phyloP scores from a whole-genome alignment of 2,888 invertebrate species.

The Thyatira batis region DNA sequence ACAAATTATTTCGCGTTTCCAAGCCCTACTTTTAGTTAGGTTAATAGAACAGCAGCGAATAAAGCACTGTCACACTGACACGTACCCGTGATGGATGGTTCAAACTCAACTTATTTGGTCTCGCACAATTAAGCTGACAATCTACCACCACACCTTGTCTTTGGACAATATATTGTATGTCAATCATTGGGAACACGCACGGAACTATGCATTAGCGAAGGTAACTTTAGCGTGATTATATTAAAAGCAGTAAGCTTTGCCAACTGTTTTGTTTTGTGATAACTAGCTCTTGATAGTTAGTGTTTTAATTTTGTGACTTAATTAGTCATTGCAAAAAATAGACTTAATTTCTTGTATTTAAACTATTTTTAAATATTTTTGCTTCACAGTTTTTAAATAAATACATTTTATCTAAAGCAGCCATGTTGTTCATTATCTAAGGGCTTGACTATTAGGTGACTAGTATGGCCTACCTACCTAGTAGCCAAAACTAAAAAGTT shows the following conservation, averaged over 20 bases:
- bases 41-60: conserved; percentile 61
- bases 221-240: background rate
- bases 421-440: too few relatives aligned
- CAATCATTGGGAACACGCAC: conserved; percentile 63
- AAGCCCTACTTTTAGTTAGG: conserved; percentile 59
- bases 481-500: too few relatives aligned
- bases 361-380: too few relatives aligned
- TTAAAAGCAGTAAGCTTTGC: background rate
- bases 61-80: conserved; percentile 55
- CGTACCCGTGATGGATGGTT: conserved; percentile 65
- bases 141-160: conserved; percentile 68
- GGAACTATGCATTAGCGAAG: conserved; percentile 51
- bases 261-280: background rate
- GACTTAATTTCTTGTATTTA: too few relatives aligned
- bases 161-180: conserved; percentile 71
- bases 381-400: too few relatives aligned
- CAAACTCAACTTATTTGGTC: conserved; percentile 59
- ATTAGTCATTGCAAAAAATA: too few relatives aligned
- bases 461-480: too few relatives aligned
- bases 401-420: too few relatives aligned
- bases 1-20: conserved; percentile 58
- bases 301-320: background rate
- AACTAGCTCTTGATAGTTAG: too few relatives aligned
- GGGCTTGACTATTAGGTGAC: too few relatives aligned
- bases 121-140: conserved; percentile 67